phyloP scores from a whole-genome alignment of 2,113 vertebrate genomes.

The Nanger granti region DNA sequence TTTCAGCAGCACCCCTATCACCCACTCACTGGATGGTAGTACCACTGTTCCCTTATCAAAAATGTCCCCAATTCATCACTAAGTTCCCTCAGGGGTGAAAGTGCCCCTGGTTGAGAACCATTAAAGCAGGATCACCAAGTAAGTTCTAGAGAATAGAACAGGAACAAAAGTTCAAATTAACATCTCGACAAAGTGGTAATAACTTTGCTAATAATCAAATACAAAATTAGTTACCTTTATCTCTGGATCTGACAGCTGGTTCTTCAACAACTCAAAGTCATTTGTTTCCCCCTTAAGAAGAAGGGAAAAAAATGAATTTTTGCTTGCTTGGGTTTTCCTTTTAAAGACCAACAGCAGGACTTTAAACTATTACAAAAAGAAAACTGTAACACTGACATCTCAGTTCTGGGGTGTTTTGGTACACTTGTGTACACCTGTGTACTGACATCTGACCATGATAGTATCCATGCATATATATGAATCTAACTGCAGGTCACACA shows the following conservation, averaged over 20 bases:
- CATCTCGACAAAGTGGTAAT: neutral
- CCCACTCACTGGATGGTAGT: neutral
- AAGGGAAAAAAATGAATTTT: neutral
- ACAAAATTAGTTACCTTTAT: conserved; percentile 87
- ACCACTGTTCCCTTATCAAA: neutral
- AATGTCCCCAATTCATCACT: neutral
- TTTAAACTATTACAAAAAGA: conserved; percentile 12
- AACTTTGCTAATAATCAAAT: neutral
- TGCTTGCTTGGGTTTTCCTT: neutral
- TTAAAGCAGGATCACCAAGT: neutral
- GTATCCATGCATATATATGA: neutral
- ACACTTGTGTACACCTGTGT: neutral
- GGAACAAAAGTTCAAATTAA: neutral
- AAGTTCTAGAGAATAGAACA: neutral
- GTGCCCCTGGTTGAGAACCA: neutral
- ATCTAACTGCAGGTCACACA: neutral
- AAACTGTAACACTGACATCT: neutral
- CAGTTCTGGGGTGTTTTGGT: neutral
- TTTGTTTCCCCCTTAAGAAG: conserved; percentile 84
- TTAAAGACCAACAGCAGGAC: neutral
- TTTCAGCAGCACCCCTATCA: neutral
- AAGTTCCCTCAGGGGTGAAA: neutral
- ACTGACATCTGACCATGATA: neutral
- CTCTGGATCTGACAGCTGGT: conserved; percentile 92
- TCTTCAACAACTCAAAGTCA: conserved; percentile 91